These are phyloP conservation scores for Indri indri DNA, from an alignment of 2,113 vertebrate species.

Conservation along the genomic window DNA sequence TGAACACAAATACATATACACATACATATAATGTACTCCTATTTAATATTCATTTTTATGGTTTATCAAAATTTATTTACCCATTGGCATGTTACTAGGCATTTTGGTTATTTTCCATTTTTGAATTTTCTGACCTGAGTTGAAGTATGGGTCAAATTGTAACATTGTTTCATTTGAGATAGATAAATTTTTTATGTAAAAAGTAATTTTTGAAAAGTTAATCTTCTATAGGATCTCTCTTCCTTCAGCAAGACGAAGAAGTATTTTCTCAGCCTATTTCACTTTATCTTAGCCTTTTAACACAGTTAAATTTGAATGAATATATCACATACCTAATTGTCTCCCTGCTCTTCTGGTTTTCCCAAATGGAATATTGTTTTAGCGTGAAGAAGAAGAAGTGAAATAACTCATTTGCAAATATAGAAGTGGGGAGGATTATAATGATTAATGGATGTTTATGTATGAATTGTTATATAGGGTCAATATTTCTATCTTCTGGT, in stretches of 20 bases:
- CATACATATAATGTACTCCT: not conserved
- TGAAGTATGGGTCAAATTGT: not conserved
- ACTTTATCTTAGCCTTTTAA: not conserved
- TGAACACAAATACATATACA: not conserved
- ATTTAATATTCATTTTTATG: not conserved
- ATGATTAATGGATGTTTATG: not conserved
- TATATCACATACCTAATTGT: not conserved
- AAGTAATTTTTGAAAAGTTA: not conserved
- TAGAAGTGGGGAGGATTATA: not conserved
- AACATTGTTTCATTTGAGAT: not conserved
- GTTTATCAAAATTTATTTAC: not conserved
- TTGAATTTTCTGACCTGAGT: not conserved
- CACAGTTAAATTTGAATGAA: not conserved
- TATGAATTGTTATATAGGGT: not conserved
- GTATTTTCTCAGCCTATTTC: not conserved
- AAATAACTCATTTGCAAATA: not conserved
- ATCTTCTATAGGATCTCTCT: not conserved
- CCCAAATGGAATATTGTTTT: not conserved
- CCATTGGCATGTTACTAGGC: not conserved
- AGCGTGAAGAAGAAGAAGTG: not conserved
- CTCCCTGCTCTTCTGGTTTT: not conserved
- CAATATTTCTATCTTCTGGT: not conserved
- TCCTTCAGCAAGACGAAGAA: not conserved
- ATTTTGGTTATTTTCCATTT: not conserved
- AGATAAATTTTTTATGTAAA: not conserved